Evolutionary conservation across 2,113 vertebrate genomes (phyloP), one percentile per base, ranked within the genome.

Genomic region (Tragelaphus imberbis): DNA sequence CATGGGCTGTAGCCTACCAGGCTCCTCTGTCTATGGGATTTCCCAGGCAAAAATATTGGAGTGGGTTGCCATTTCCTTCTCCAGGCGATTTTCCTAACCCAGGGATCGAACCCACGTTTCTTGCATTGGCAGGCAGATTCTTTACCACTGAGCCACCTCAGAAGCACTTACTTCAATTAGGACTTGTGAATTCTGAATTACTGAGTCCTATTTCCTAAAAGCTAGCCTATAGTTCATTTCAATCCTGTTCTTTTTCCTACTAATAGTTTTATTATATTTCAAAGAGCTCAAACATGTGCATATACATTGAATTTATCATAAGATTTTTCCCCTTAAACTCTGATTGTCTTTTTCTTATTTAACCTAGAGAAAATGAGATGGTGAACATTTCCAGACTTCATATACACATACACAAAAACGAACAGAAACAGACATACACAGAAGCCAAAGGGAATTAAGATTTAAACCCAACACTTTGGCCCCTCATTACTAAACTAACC

Each of bases 71-170:
- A 7, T 44, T 25, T 75, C 36, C 36, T 75, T 75, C 36, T 75
- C 71, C 71, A 75, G 65, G 16, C 16, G 21, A 75, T 75, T 36
- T 44, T 25, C 71, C 36, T 44, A 14, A 25, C 71, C 21, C 21
- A 75, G 1, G 23, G 71, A 75, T 75, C 0, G 0, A 75, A 44
- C 21, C 36, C 36, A 40, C 0, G 1, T 75, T 44, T 75, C 71
- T 25, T 75, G 36, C 71, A 44, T 44, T 75, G 11, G 36, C 21
- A 75, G 71, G 36, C 23, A 44, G 36, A 75, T 75, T 75, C 36
- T 27, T 44, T 25, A 75, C 11, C 71, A 75, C 21, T 44, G 71
- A 75, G 71, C 23, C 36, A 44, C 71, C 36, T 40, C 1, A 3
- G 71, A 75, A 75, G 71, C 71, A 40, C 36, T 75, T 75, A 44